phyloP scores from a whole-genome alignment of 2,797 vertebrate genomes.

The Spinus pinus region DNA sequence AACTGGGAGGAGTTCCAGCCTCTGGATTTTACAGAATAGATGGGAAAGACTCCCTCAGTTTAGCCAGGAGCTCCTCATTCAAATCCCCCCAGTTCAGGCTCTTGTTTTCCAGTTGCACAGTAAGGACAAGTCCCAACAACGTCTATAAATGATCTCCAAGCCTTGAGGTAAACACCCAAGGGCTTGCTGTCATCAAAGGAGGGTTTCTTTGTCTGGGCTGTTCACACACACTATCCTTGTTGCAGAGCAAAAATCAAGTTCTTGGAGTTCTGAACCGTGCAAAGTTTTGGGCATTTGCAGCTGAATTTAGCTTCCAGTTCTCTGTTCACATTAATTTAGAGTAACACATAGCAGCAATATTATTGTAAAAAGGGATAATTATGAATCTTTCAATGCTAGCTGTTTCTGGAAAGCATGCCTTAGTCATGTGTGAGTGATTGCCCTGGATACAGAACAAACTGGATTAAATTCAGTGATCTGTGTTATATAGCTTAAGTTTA shows the following conservation, averaged over 20 bases:
- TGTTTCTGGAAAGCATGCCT: neutral
- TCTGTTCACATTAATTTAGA: neutral
- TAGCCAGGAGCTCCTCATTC: neutral
- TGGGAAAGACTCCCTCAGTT: neutral
- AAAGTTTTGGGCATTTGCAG: neutral
- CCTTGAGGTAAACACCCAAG: neutral
- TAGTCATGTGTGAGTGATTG: neutral
- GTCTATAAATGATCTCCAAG: neutral
- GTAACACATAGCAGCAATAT: neutral
- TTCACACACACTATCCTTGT: fast-evolving
- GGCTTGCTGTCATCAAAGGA: neutral
- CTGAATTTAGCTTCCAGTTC: neutral
- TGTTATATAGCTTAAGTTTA: neutral
- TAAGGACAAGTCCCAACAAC: neutral
- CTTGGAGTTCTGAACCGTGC: neutral
- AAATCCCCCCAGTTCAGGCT: neutral
- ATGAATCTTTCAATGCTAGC: neutral
- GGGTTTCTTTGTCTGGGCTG: neutral
- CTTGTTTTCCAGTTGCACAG: neutral
- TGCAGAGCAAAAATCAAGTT: neutral
- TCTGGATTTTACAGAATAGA: neutral
- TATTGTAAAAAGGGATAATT: neutral
- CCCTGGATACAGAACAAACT: neutral
- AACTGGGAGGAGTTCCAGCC: neutral
- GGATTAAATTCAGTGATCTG: neutral